phyloP scores from a whole-genome alignment of 2,113 vertebrate species.

The Panurus biarmicus region DNA sequence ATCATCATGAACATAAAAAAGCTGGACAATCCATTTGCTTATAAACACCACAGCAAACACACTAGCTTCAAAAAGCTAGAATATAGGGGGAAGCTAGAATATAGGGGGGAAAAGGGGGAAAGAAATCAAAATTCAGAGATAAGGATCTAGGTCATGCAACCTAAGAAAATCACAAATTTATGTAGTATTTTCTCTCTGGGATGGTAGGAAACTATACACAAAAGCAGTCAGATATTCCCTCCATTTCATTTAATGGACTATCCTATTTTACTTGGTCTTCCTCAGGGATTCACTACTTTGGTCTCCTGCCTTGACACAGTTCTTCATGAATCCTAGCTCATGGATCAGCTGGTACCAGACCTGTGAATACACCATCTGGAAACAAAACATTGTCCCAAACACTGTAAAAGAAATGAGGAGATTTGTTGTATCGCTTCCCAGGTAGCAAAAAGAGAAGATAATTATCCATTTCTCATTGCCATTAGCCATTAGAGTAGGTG shows the following conservation, averaged over 20 bases:
- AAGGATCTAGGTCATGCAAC: neutral
- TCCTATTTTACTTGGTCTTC: neutral
- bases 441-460: neutral
- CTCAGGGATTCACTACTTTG: neutral
- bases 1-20: neutral
- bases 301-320: neutral
- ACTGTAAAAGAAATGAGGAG: neutral
- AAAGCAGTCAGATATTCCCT: neutral
- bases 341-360: neutral
- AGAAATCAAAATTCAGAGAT: neutral
- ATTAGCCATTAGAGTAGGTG: neutral
- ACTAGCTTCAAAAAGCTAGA: no score
- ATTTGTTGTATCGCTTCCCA: neutral
- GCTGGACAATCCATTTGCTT: neutral
- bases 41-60: neutral
- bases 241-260: neutral
- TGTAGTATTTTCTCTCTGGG: neutral
- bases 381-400: neutral
- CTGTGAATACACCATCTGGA: neutral
- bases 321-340: neutral
- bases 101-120: neutral
- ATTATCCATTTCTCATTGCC: neutral
- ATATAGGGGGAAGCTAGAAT: no score
- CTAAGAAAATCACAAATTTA: neutral
- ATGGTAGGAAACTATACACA: neutral